These are phyloP conservation scores for Boloria selene DNA, from an alignment of 2,888 invertebrate genomes.

Conservation along the genomic window DNA sequence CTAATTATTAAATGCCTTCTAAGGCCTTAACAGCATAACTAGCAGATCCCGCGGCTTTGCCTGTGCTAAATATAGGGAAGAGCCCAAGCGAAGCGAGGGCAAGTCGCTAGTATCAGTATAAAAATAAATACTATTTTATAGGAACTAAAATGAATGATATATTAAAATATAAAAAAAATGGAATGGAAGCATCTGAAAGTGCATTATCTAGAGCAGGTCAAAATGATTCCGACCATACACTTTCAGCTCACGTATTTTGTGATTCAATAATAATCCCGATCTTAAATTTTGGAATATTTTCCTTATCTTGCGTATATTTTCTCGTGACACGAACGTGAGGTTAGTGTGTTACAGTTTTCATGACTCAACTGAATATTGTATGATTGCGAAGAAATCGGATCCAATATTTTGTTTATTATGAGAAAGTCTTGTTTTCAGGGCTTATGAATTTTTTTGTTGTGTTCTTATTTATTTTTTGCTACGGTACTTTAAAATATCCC, in stretches of 20 bases:
- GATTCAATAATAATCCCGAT: constrained; percentile 12
- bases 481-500: too few relatives aligned
- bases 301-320: neutral
- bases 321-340: constrained; percentile 1
- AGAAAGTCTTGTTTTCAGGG: neutral
- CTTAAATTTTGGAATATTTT: constrained; percentile 9
- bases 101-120: too few relatives aligned
- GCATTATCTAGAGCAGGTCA: constrained; percentile 2
- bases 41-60: too few relatives aligned
- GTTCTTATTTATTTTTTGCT: too few relatives aligned
- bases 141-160: neutral
- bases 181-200: neutral
- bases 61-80: too few relatives aligned
- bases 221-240: neutral
- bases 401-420: neutral
- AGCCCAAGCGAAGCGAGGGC: too few relatives aligned
- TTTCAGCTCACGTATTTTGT: constrained; percentile 9
- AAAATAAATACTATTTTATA: neutral
- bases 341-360: neutral
- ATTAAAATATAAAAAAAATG: neutral
- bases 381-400: neutral
- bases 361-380: neutral
- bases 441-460: too few relatives aligned
- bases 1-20: too few relatives aligned
- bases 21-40: too few relatives aligned